Base-by-base conservation (phyloP, 2,113 vertebrate species). In the Indicator indicator region DNA sequence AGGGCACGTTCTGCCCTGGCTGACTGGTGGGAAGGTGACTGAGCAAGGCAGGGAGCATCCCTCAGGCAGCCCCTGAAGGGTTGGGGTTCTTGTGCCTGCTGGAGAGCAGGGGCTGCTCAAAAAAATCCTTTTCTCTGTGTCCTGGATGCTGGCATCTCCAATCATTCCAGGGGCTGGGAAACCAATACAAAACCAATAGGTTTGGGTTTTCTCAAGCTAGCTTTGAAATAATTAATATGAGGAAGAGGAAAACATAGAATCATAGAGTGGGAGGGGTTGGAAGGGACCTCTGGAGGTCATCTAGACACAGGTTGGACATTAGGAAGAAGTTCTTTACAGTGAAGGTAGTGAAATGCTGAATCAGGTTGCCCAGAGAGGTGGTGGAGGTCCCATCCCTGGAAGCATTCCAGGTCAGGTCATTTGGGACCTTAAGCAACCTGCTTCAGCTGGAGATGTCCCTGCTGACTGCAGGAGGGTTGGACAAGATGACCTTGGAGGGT, bases 21-120 rank as follows among this genome's bases (percentile, higher is more conserved):
- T 50, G 64, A 15, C 5, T 6, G 28, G 9, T 21, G 13, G 1
- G 5, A 16, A 73, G 44, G 23, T 44, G 80, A 12, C 48, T 81
- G 16, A 42, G 79, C 20, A 26, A 70, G 20, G 9, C 26, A 32
- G n/a, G 54, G 74, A 62, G 38, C 76, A 46, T 60, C 69, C 42
- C 54, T 17, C 33, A 18, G 60, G 12, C 55, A 72, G 12, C 55
- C 17, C 33, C 52, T 11, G 1, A 0, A 0, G 27, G 7, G 12
- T 4, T 16, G 0, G 21, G 48, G 26, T 70, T 38, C 68, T n/a
- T 50, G 4, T 12, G 27, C 28, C 52, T 59, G 48, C 33, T 73
- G 77, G 48, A 5, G 56, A 71, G 70, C 52, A 48, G 23, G 52
- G 23, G 30, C 23, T 0, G 2, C 55, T 90, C 50, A 17, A 62